Evolutionary conservation across 2,113 vertebrate genomes (phyloP).

Genomic region (Dendrocopos noguchii): DNA sequence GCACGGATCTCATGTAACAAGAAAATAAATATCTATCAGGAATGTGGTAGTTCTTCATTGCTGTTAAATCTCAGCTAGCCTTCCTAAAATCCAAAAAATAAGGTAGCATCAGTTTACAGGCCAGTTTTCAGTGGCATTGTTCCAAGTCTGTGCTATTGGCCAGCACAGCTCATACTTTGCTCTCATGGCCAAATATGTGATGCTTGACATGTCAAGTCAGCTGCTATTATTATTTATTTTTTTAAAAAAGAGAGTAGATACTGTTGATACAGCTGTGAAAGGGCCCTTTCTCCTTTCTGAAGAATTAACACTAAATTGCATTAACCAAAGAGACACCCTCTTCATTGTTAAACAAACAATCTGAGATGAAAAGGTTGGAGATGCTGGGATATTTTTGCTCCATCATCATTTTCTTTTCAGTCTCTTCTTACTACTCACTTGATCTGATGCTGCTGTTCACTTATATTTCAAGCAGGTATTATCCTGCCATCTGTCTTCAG

Average conservation of each 20-base stretch:
- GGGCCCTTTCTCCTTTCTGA: constrained; percentile 37
- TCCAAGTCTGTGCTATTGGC: constrained; percentile 47
- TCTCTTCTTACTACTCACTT: neutral
- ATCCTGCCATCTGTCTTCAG: neutral
- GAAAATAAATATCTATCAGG: constrained; percentile 47
- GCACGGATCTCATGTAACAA: constrained; percentile 47
- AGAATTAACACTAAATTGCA: constrained; percentile 51
- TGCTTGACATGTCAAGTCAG: constrained; percentile 76
- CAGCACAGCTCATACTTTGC: constrained; percentile 48
- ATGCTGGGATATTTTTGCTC: neutral
- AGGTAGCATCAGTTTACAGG: constrained; percentile 61
- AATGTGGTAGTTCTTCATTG: constrained; percentile 50
- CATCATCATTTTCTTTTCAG: neutral
- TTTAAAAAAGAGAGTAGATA: constrained; percentile 25
- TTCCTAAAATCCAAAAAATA: constrained; percentile 48
- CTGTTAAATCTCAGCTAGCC: constrained; percentile 57
- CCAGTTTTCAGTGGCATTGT: constrained; percentile 33
- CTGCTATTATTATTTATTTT: constrained; percentile 32
- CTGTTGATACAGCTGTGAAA: constrained; percentile 79
- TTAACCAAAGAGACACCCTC: constrained; percentile 47
- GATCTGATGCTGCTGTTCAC: neutral
- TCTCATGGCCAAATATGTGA: constrained; percentile 70
- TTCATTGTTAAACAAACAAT: constrained; percentile 8
- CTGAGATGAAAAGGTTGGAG: neutral
- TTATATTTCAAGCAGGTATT: neutral